Evolutionary conservation across 2,888 invertebrate genomes (phyloP).

Genomic region (Achlya flavicornis): DNA sequence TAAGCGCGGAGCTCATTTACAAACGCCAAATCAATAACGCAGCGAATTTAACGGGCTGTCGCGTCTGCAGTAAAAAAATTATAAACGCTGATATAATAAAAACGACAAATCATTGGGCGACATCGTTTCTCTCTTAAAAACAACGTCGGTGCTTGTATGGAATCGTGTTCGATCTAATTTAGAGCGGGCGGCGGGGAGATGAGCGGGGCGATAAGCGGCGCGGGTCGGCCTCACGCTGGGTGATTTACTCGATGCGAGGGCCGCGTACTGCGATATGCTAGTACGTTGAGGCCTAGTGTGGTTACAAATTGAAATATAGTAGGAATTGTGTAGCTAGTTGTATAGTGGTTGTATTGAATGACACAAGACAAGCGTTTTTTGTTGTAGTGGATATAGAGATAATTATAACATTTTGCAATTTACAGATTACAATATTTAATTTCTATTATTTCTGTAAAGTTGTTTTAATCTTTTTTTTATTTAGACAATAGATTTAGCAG

Average conservation of each 20-base stretch:
- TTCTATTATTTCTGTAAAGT: too few relatives aligned
- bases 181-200: constrained; percentile 56
- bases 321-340: background rate
- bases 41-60: constrained; percentile 7
- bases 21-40: constrained; percentile 9
- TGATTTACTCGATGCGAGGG: constrained; percentile 59
- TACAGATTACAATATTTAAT: too few relatives aligned
- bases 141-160: constrained; percentile 32
- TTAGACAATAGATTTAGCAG: too few relatives aligned
- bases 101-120: constrained; percentile 57
- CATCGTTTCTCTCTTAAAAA: constrained; percentile 35
- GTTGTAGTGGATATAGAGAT: too few relatives aligned
- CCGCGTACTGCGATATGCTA: background rate
- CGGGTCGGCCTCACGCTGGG: constrained; percentile 58
- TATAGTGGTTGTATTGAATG: too few relatives aligned
- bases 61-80: constrained; percentile 9
- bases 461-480: too few relatives aligned
- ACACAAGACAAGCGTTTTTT: too few relatives aligned
- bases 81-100: constrained; percentile 33
- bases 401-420: too few relatives aligned
- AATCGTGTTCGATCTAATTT: constrained; percentile 66
- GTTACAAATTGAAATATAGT: background rate
- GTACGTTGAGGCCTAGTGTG: background rate
- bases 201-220: constrained; percentile 58
- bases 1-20: background rate